phyloP scores from a whole-genome alignment of 2,113 vertebrate genomes.

The Nibea coibor region DNA sequence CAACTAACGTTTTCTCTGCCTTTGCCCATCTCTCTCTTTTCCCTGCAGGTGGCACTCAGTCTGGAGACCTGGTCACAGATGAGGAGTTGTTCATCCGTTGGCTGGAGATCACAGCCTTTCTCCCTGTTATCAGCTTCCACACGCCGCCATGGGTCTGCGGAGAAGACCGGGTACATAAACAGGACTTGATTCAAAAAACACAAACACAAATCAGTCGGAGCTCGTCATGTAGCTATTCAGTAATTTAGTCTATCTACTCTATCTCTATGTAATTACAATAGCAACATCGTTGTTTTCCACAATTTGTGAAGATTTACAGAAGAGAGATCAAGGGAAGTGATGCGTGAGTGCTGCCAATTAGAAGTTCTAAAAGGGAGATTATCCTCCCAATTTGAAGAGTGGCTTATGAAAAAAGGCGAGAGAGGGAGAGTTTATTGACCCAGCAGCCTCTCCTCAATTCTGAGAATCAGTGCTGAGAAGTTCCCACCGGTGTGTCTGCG shows the following conservation, averaged over 20 bases:
- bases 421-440: conserved; percentile 46
- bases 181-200: neutral
- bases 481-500: conserved; percentile 55
- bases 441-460: conserved; percentile 29
- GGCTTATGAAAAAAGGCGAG: neutral
- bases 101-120: conserved; percentile 89
- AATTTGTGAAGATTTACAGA: conserved; percentile 23
- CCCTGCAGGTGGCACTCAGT: conserved; percentile 86
- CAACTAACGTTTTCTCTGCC: neutral
- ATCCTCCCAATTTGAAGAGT: neutral
- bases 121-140: conserved; percentile 91
- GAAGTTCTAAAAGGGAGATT: conserved; percentile 43
- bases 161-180: conserved; percentile 81
- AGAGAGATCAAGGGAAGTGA: conserved; percentile 26
- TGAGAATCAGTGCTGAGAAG: conserved; percentile 12
- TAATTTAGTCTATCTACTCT: neutral
- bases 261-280: conserved; percentile 19
- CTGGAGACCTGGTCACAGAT: conserved; percentile 78
- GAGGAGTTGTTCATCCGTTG: conserved; percentile 91
- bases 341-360: conserved; percentile 25
- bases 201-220: neutral
- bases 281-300: neutral
- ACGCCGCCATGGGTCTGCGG: conserved; percentile 89
- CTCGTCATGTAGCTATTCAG: no score
- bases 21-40: neutral